Conservation (phyloP, 2,797 vertebrate species). For the Trematomus bernacchii region DNA sequence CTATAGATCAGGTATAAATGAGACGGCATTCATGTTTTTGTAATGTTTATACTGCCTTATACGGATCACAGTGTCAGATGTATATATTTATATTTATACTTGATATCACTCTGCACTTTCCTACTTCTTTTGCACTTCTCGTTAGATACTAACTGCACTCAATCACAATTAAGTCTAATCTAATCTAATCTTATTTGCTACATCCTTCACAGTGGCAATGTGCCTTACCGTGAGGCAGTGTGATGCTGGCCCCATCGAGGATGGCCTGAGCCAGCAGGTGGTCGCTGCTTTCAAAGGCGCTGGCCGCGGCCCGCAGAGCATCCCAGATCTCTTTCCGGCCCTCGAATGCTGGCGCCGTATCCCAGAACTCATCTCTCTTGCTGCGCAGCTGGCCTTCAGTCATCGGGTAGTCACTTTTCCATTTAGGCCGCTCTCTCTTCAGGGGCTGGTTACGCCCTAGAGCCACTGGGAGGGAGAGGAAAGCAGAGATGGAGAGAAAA, state of each 20-base stretch:
- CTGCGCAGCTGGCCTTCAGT: conserved; percentile 97
- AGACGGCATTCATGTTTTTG: no score
- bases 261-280: conserved; percentile 97
- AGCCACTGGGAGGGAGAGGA: conserved; percentile 85
- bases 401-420: conserved; percentile 99
- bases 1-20: no score
- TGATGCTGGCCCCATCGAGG: conserved; percentile 97
- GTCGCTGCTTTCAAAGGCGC: conserved; percentile 96
- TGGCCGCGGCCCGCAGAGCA: conserved; percentile 94
- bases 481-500: conserved; percentile 14
- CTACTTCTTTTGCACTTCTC: no score
- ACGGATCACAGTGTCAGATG: no score
- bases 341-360: conserved; percentile 97
- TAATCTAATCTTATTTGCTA: neutral
- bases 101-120: no score
- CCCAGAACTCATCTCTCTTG: conserved; percentile 98
- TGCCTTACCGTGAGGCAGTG: conserved; percentile 93
- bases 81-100: no score
- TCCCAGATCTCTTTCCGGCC: conserved; percentile 99
- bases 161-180: no score
- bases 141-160: no score
- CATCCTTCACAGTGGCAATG: conserved; percentile 10
- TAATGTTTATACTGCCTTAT: no score
- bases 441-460: conserved; percentile 97
- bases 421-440: conserved; percentile 98